A percentile compares a stretch with the other conserved stretches of the same genome.
phyloP scores from a whole-genome alignment of 2,797 vertebrate genomes.

The Sebastes itinus region DNA sequence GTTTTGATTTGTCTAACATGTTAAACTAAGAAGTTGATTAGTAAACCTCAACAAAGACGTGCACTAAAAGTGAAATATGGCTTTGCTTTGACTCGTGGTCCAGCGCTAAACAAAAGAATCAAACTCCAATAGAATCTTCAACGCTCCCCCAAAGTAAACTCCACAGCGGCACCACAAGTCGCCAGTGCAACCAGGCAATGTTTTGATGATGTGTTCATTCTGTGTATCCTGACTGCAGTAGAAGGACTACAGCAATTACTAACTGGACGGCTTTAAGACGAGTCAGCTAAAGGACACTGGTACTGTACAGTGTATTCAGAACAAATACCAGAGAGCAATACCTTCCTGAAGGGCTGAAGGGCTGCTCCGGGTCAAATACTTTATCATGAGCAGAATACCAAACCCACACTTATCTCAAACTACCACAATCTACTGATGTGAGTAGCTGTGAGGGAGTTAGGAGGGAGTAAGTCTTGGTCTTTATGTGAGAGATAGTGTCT shows the following conservation, averaged over 20 bases:
- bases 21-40: too few species aligned
- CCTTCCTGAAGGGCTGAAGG: constrained; percentile 1
- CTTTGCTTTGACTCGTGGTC: too few species aligned
- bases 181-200: not conserved
- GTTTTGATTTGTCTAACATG: too few species aligned
- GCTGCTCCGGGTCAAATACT: not conserved
- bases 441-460: constrained; percentile 1
- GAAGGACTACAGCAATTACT: constrained; percentile 29
- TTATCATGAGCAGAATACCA: constrained; percentile 14
- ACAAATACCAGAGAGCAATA: constrained; percentile 14
- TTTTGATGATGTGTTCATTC: constrained; percentile 38
- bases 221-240: constrained; percentile 1
- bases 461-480: not conserved
- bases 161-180: not conserved
- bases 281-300: constrained; percentile 34
- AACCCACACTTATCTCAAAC: not conserved
- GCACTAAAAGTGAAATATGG: too few species aligned
- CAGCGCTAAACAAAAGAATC: too few species aligned
- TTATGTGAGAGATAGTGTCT: constrained; percentile 20
- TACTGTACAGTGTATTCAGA: constrained; percentile 21
- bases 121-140: not conserved
- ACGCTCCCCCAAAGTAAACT: not conserved
- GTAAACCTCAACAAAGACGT: too few species aligned
- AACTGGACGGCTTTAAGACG: constrained; percentile 27
- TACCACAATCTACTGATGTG: constrained; percentile 10